Evolutionary conservation across 1,140 invertebrate genomes (phyloP), one percentile per base, ranked within the genome.

Genomic region (Saxidomus purpurata): DNA sequence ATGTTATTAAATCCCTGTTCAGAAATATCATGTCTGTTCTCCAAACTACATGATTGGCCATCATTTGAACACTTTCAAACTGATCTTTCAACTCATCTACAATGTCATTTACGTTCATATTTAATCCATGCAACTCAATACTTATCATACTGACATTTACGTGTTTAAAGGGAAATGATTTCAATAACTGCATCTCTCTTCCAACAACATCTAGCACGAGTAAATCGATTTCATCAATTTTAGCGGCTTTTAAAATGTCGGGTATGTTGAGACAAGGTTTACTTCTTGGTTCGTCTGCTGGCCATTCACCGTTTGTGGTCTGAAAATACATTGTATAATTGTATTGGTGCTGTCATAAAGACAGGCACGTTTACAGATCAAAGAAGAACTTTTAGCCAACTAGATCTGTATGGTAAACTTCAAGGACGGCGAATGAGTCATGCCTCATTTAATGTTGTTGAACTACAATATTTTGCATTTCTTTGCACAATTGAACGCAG

Each of bases 111-210:
- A 6, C 22, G 3, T 38, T 31, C 1, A 1, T 22, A 71, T 38
- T 71, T 19, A 15, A 38, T 22, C 67, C 67, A 38, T 71, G 67
- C 4, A 71, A 3, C 28, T 71, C 67, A 8, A 71, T 9, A 71
- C 25, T 38, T 19, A 71, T 71, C 34, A 71, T 17, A 13, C 34
- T 38, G 22, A 71, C 67, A 28, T 38, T 9, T 28, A 71, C 22
- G 38, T 71, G 8, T 38, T 71, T 36, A n/a, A 71, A 71, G 1
- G 67, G 67, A 71, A 71, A 71, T 71, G 67, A 71, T 28, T n/a
- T 19, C 67, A 71, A n/a, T 8, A 71, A 38, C 19, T 36, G 67
- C 6, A 19, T 38, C 34, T 36, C 67, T 28, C 28, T 8, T 38
- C 36, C 67, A 19, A 9, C 28, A 8, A n/a, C 31, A 28, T 71